Percentiles rank a stretch among this genome's conserved stretches.
phyloP scores from a whole-genome alignment of 64 coral and sea anemone species.

The Montipora capricornis region DNA sequence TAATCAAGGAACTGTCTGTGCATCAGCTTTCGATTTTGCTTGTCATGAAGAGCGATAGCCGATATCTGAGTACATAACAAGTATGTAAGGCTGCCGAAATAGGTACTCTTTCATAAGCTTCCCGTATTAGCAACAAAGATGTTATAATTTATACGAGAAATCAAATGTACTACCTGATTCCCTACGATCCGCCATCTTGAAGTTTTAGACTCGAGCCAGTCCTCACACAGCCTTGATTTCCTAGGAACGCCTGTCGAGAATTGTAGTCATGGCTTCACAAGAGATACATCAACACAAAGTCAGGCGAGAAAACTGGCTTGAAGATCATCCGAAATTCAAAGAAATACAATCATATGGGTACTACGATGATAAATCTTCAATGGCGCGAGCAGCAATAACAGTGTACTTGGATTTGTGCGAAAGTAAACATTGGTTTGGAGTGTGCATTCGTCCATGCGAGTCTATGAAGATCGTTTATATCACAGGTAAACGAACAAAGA shows the following conservation, averaged over 20 bases:
- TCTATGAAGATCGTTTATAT: conserved; percentile 78
- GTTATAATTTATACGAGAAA: too few relatives aligned
- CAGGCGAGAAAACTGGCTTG: conserved; percentile 80
- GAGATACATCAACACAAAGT: background rate
- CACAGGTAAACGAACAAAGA: conserved; percentile 79
- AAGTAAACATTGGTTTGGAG: conserved; percentile 83
- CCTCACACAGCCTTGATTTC: background rate
- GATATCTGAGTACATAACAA: too few relatives aligned
- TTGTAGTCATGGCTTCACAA: background rate
- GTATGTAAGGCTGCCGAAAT: too few relatives aligned
- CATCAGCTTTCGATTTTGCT: too few relatives aligned
- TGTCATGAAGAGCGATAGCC: too few relatives aligned
- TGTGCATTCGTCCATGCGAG: conserved; percentile 73
- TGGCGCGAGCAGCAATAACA: conserved; percentile 62
- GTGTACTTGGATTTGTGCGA: conserved; percentile 86
- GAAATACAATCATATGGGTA: conserved; percentile 81
- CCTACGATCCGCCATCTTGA: conserved; percentile 81
- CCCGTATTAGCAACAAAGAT: too few relatives aligned
- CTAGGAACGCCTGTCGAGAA: conserved; percentile 9
- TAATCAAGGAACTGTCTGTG: too few relatives aligned
- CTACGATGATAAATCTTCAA: conserved; percentile 15
- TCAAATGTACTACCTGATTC: conserved; percentile 55
- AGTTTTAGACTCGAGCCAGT: conserved; percentile 27
- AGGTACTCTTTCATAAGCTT: too few relatives aligned
- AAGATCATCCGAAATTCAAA: conserved; percentile 82